Evolutionary conservation across 2,888 invertebrate genomes (phyloP).

Genomic region (Chrysotoxum bicinctum): DNA sequence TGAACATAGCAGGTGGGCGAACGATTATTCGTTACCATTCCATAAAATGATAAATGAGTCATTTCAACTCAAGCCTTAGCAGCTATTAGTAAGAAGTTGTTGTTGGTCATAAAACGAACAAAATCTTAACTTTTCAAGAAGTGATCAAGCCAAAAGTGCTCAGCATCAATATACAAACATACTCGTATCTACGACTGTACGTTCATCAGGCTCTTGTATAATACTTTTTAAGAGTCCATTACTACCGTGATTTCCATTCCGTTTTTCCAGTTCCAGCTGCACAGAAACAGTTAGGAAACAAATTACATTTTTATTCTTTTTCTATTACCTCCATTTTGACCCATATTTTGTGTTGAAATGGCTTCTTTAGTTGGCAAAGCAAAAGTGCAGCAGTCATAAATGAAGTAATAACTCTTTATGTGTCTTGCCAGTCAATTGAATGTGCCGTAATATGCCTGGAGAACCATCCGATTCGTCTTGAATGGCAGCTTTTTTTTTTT

Average conservation of each 20-base stretch:
- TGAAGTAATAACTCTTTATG: slow-evolving; percentile 50
- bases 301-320: slow-evolving; percentile 3
- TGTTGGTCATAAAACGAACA: slow-evolving; percentile 8
- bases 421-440: slow-evolving; percentile 6
- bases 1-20: slow-evolving; percentile 64
- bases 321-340: slow-evolving; percentile 41
- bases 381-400: slow-evolving; percentile 6
- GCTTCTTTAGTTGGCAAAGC: not conserved
- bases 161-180: not conserved
- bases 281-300: slow-evolving; percentile 37
- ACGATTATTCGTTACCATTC: slow-evolving; percentile 37
- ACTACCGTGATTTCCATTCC: not conserved
- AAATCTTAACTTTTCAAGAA: not conserved
- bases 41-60: slow-evolving; percentile 46
- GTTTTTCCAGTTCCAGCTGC: not conserved
- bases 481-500: slow-evolving; percentile 16
- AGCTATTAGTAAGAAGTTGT: slow-evolving; percentile 7
- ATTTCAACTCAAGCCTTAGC: slow-evolving; percentile 1
- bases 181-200: not conserved
- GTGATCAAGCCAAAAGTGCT: not conserved
- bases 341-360: slow-evolving; percentile 35
- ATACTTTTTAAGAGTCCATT: slow-evolving; percentile 22
- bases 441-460: not conserved
- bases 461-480: slow-evolving; percentile 4
- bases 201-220: not conserved